These are phyloP conservation scores for Brachyptera risi DNA, from an alignment of 2,888 invertebrate species.

Conservation along the genomic window DNA sequence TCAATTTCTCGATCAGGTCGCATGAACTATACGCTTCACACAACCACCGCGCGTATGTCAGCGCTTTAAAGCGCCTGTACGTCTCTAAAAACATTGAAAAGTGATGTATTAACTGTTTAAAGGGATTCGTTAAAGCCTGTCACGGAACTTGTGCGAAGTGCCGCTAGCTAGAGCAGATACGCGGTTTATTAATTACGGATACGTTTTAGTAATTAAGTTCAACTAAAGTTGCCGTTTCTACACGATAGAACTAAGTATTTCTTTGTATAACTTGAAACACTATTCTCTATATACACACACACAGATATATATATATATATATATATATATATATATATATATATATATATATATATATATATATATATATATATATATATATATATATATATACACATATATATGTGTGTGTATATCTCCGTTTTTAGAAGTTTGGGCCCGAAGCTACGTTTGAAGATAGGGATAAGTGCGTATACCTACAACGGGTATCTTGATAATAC, in stretches of 20 bases:
- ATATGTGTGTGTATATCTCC: background rate
- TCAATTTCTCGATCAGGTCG: too few species aligned
- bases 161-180: conserved; percentile 4
- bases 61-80: too few species aligned
- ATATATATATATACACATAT: conserved; percentile 4
- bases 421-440: too few species aligned
- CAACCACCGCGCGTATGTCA: too few species aligned
- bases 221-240: background rate
- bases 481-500: too few species aligned
- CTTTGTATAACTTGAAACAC: conserved; percentile 7
- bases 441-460: too few species aligned
- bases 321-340: conserved; percentile 4
- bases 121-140: background rate
- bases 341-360: conserved; percentile 3
- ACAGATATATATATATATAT: too few species aligned
- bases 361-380: conserved; percentile 6
- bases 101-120: background rate
- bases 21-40: too few species aligned
- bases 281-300: too few species aligned
- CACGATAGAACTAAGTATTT: conserved; percentile 6
- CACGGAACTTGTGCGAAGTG: conserved; percentile 6
- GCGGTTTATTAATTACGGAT: conserved; percentile 16
- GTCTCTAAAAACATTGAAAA: background rate
- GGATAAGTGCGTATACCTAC: too few species aligned
- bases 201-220: conserved; percentile 6